Evolutionary conservation across 2,797 vertebrate species (phyloP), one percentile per base, ranked within the genome.

Genomic region (Arctocebus calabarensis): DNA sequence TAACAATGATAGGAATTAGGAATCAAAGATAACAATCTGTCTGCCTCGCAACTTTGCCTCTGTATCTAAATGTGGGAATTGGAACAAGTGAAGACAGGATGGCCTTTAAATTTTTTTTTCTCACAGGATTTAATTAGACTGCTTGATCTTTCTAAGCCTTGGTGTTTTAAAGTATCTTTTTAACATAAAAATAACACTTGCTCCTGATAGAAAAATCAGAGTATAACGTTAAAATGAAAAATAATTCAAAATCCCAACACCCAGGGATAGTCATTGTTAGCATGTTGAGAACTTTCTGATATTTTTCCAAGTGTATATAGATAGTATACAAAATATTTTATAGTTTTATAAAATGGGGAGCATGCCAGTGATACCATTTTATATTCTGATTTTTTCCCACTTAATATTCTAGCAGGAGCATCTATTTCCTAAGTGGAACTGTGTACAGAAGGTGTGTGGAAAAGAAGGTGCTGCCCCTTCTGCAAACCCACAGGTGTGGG

Each of bases 111-210:
- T 11, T 68, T 70, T 85, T 45, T 85, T 91, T 95, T 61, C 90
- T 86, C 64, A 90, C 45, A 29, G n/a, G 45, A 92, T 86, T 96
- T 97, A 97, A 96, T 96, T 94, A 94, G 96, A 92, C 61, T 52
- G 77, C 71, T 97, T 94, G 94, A 85, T 94, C 81, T 97, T 90
- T 94, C 70, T 90, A 95, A 90, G 92, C 29, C 74, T 86, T 62
- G 37, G 77, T 79, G 52, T 93, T 92, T 94, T 62, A 89, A 94
- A 89, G 32, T 94, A 77, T 70, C 19, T 61, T 71, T 96, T 68
- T 19, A 84, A 88, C 70, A 75, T 55, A 90, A 96, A 94, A 88
- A 74, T 29, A 93, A 81, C 55, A 75, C 45, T 83, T 95, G 68
- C 8, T 94, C 17, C 23, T 66, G 74, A 84, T 85, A 94, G 20